phyloP scores from a whole-genome alignment of 2,888 invertebrate genomes.

The Ommatoiulus sabulosus region DNA sequence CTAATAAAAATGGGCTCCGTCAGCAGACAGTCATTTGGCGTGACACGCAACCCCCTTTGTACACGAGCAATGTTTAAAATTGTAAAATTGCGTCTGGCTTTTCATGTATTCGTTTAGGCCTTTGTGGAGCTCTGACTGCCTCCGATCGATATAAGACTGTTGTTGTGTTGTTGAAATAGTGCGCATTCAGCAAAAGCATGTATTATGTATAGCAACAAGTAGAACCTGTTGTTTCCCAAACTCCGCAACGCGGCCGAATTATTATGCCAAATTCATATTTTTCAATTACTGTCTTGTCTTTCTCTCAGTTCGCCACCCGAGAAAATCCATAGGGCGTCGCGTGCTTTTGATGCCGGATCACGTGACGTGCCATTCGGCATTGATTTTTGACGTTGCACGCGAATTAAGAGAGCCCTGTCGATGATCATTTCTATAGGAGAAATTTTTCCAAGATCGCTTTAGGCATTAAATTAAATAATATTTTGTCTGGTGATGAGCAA shows the following conservation, averaged over 20 bases:
- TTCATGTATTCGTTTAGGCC: constrained; percentile 17
- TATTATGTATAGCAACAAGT: constrained; percentile 53
- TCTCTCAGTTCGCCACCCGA: background rate
- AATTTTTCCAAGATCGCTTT: too few relatives aligned
- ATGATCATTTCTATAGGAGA: too few relatives aligned
- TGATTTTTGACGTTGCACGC: background rate
- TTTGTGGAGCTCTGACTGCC: background rate
- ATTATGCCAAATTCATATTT: constrained; percentile 31
- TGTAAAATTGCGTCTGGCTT: constrained; percentile 40
- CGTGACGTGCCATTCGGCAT: background rate
- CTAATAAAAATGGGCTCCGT: constrained; percentile 9
- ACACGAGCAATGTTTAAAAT: background rate
- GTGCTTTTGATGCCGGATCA: background rate
- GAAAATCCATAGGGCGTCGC: background rate
- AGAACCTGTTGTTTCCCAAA: constrained; percentile 50
- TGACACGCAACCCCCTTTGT: constrained; percentile 12
- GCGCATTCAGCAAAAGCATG: constrained; percentile 47
- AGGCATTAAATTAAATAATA: too few relatives aligned
- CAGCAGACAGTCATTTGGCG: constrained; percentile 17
- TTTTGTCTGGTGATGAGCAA: too few relatives aligned
- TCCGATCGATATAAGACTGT: constrained; percentile 24
- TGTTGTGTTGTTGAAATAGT: constrained; percentile 43
- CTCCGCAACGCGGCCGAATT: constrained; percentile 3
- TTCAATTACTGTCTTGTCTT: constrained; percentile 23
- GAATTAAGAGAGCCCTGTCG: too few relatives aligned